Evolutionary conservation across 2,888 invertebrate species (phyloP).

Genomic region (Gymnocheta viridis): DNA sequence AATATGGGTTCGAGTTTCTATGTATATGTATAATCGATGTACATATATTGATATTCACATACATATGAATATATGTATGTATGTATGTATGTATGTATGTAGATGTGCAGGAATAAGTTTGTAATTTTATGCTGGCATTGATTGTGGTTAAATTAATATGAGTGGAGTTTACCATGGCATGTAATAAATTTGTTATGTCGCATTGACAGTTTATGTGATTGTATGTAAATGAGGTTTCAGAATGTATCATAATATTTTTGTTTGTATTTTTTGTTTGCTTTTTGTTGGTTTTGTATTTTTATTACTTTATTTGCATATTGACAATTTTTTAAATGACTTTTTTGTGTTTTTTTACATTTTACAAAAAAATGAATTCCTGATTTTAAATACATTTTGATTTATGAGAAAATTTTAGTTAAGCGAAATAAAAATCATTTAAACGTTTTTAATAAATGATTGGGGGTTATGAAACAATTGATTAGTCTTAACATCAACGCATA

Average conservation of each 20-base stretch:
- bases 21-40: not conserved
- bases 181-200: constrained; percentile 72
- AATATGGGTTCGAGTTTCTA: constrained; percentile 35
- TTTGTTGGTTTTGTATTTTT: constrained; percentile 47
- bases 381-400: constrained; percentile 33
- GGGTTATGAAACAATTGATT: constrained; percentile 38
- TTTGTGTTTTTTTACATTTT: constrained; percentile 19
- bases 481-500: constrained; percentile 2
- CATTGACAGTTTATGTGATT: constrained; percentile 71
- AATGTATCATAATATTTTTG: constrained; percentile 51
- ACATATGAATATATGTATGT: not conserved
- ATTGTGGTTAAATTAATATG: constrained; percentile 69
- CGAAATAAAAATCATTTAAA: constrained; percentile 18
- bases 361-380: constrained; percentile 5
- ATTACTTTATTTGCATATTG: constrained; percentile 60
- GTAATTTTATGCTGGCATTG: constrained; percentile 61
- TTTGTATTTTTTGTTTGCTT: constrained; percentile 32
- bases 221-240: constrained; percentile 69
- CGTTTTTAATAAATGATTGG: constrained; percentile 15
- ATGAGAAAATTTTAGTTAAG: constrained; percentile 18
- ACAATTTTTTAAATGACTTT: constrained; percentile 55
- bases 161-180: constrained; percentile 67
- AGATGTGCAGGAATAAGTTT: not conserved
- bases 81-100: not conserved
- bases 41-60: not conserved